Percentiles rank a stretch among this genome's conserved stretches.
These are phyloP conservation scores for Cynoglossus semilaevis DNA, from an alignment of 2,113 vertebrate species.

Conservation along the genomic window DNA sequence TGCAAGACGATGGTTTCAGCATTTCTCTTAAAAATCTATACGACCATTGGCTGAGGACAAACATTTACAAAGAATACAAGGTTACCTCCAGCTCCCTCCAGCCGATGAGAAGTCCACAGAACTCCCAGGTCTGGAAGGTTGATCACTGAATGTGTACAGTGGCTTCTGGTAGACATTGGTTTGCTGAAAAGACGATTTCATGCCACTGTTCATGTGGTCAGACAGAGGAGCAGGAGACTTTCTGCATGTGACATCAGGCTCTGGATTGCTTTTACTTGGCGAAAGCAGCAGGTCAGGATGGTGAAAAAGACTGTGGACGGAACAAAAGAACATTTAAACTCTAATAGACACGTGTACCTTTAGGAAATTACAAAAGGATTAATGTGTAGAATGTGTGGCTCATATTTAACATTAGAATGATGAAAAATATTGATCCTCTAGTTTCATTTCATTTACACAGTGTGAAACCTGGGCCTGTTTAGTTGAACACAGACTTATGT, in stretches of 20 bases:
- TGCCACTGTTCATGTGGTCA: slow-evolving; percentile 60
- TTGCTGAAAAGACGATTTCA: slow-evolving; percentile 12
- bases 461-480: too few species aligned
- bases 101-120: slow-evolving; percentile 29
- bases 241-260: slow-evolving; percentile 76
- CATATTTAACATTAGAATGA: too few species aligned
- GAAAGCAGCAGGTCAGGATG: slow-evolving; percentile 69
- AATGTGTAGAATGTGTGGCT: too few species aligned
- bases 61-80: not conserved
- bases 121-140: slow-evolving; percentile 21
- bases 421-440: too few species aligned
- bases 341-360: too few species aligned
- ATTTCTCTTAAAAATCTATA: not conserved
- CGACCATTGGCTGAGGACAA: not conserved
- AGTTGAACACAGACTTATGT: too few species aligned
- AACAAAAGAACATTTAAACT: not conserved
- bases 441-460: too few species aligned
- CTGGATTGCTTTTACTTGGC: slow-evolving; percentile 64
- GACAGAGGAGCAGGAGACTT: slow-evolving; percentile 76
- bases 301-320: slow-evolving; percentile 63
- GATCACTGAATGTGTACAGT: not conserved
- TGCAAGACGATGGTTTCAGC: slow-evolving; percentile 19
- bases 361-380: too few species aligned
- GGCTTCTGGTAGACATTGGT: slow-evolving; percentile 26
- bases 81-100: slow-evolving; percentile 39